Base-by-base conservation (phyloP, 2,797 vertebrate species). In the Zonotrichia albicollis region DNA sequence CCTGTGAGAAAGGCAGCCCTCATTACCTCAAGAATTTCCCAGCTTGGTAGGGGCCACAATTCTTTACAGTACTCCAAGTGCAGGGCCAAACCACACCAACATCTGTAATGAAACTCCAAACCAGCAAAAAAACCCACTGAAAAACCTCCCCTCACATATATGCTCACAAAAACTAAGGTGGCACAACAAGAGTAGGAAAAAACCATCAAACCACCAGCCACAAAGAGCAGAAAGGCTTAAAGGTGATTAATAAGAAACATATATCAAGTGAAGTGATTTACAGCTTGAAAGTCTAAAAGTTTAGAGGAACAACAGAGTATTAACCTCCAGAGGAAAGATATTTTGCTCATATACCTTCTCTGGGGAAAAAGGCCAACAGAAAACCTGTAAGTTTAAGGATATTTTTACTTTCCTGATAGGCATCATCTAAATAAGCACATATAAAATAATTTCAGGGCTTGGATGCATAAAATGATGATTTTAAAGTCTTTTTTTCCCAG, bases 1-100 rank as follows among this genome's bases (percentile, higher is more conserved):
- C 90, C 95, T 92, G 90, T 16, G 72, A 83, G 86, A 87, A 93
- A 74, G 75, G 87, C 72, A n/a, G 38, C 20, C 1, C 72, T 50
- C 73, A 77, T 71, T 80, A 89, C 42, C 23, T 67, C 89, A 43
- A 91, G 78, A 95, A 96, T 92, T 93, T 93, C 94, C 96, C 94
- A 75, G 61, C 70, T 92, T 61, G 60, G 80, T 71, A 71, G 92
- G 42, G 8, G 16, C 34, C 54, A 8, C 42, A 7, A 77, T 95
- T 85, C 62, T 87, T 77, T 42, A 86, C 8, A 15, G 61, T 9
- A 11, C 74, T 83, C 94, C 75, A 80, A 92, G 16, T 1, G 54
- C 43, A 5, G 36, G 45, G 81, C 61, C 68, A 72, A 81, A 90
- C 46, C 23, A 51, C n/a, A 66, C 3, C 79, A 77, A 55, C 79